Conservation (phyloP, 2,113 vertebrate species). For the Halichoeres trimaculatus region DNA sequence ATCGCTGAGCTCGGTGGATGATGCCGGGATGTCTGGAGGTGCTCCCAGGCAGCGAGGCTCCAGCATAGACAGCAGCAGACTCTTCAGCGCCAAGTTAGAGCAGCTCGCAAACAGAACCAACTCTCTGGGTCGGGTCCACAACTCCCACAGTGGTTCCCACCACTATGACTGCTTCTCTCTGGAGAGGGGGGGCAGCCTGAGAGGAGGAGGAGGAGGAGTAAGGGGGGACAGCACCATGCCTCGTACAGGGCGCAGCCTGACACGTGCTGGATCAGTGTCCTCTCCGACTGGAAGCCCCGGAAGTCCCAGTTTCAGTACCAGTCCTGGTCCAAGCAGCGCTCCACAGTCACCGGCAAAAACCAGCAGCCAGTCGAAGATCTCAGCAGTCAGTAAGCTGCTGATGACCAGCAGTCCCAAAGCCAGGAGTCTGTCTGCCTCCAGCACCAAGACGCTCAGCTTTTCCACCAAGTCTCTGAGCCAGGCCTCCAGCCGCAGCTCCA, state of each 20-base stretch:
- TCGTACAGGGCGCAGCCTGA: conserved; percentile 88
- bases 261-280: conserved; percentile 84
- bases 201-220: conserved; percentile 72
- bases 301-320: conserved; percentile 35
- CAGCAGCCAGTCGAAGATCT: conserved; percentile 90
- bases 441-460: conserved; percentile 95
- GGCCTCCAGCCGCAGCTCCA: conserved; percentile 89
- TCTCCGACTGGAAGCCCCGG: conserved; percentile 67
- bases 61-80: conserved; percentile 88
- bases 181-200: conserved; percentile 92
- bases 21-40: conserved; percentile 68
- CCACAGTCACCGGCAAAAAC: conserved; percentile 88
- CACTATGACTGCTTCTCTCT: conserved; percentile 94
- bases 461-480: conserved; percentile 97
- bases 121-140: conserved; percentile 87
- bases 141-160: conserved; percentile 61
- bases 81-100: conserved; percentile 95
- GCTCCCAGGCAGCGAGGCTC: conserved; percentile 82
- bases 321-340: conserved; percentile 64
- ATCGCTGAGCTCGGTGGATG: conserved; percentile 82
- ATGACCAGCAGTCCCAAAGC: conserved; percentile 93
- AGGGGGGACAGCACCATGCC: conserved; percentile 92
- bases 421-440: conserved; percentile 90
- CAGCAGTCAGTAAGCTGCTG: conserved; percentile 95
- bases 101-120: conserved; percentile 92